Evolutionary conservation across 1,140 invertebrate genomes (phyloP).

Genomic region (Hesperophylax magnus): DNA sequence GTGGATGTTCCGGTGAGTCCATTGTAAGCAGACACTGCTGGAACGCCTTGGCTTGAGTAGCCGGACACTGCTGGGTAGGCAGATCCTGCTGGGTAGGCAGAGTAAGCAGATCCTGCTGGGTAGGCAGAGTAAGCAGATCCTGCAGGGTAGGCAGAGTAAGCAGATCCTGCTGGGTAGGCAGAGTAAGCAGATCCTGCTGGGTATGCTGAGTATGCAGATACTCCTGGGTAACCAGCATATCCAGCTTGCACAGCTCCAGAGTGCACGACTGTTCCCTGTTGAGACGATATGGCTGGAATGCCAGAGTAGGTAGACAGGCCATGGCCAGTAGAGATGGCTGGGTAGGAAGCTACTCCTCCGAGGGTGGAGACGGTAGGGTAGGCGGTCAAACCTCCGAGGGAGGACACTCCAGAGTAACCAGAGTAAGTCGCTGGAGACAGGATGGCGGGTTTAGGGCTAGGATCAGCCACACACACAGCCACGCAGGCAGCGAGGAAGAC

Average conservation of each 20-base stretch:
- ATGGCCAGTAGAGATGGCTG: too few relatives aligned
- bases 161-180: constrained; percentile 23
- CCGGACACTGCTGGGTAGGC: constrained; percentile 16
- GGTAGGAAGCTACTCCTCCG: constrained; percentile 20
- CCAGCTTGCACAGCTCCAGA: not conserved
- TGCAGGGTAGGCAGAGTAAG: not conserved
- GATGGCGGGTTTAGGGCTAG: constrained; percentile 65
- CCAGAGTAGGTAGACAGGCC: too few relatives aligned
- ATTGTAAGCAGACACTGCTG: not conserved
- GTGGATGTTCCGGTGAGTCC: not conserved
- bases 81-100: constrained; percentile 47
- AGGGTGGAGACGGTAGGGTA: constrained; percentile 57
- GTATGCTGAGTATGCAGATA: constrained; percentile 63
- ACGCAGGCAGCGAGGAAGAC: constrained; percentile 66
- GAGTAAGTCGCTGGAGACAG: constrained; percentile 69
- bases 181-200: constrained; percentile 54
- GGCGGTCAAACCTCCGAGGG: constrained; percentile 62
- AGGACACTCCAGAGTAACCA: constrained; percentile 58
- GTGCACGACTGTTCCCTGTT: constrained; percentile 3
- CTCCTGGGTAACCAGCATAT: constrained; percentile 60
- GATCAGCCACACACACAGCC: constrained; percentile 67
- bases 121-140: constrained; percentile 38
- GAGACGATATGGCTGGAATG: not conserved
- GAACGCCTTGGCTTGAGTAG: not conserved
- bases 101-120: constrained; percentile 36